Evolutionary conservation across 2,888 invertebrate genomes (phyloP).

Genomic region (Rhabditophanes sp.): DNA sequence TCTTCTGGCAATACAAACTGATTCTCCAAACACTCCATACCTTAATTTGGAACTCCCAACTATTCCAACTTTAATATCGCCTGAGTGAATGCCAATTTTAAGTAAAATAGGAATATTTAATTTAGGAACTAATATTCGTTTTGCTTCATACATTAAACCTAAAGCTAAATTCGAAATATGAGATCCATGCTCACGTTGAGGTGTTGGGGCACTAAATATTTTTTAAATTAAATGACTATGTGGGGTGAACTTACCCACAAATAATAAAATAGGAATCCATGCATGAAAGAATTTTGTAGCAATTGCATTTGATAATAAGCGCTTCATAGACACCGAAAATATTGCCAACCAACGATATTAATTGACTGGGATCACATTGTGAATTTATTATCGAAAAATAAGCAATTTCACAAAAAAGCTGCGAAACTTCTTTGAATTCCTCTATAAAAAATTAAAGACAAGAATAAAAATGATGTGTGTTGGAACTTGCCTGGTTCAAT

Average conservation of each 20-base stretch:
- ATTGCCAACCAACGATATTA: slow-evolving; percentile 45
- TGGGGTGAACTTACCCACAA: too few relatives aligned
- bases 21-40: slow-evolving; percentile 32
- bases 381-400: slow-evolving; percentile 44
- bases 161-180: slow-evolving; percentile 41
- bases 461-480: too few relatives aligned
- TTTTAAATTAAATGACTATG: too few relatives aligned
- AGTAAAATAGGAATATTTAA: slow-evolving; percentile 24
- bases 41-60: slow-evolving; percentile 30
- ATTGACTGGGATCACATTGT: slow-evolving; percentile 37
- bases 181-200: slow-evolving; percentile 34
- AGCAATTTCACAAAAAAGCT: slow-evolving; percentile 45
- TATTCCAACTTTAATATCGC: slow-evolving; percentile 31
- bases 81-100: slow-evolving; percentile 26
- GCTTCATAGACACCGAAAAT: slow-evolving; percentile 43
- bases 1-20: slow-evolving; percentile 23
- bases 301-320: slow-evolving; percentile 7
- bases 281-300: slow-evolving; percentile 38
- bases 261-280: slow-evolving; percentile 45
- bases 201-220: slow-evolving; percentile 44
- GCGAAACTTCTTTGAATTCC: slow-evolving; percentile 36
- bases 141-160: slow-evolving; percentile 41
- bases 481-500: slow-evolving; percentile 29
- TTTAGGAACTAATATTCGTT: slow-evolving; percentile 26
- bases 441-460: too few relatives aligned